These are phyloP conservation scores for Hippocampus kuda DNA, from an alignment of 2,797 vertebrate species.

Conservation along the genomic window DNA sequence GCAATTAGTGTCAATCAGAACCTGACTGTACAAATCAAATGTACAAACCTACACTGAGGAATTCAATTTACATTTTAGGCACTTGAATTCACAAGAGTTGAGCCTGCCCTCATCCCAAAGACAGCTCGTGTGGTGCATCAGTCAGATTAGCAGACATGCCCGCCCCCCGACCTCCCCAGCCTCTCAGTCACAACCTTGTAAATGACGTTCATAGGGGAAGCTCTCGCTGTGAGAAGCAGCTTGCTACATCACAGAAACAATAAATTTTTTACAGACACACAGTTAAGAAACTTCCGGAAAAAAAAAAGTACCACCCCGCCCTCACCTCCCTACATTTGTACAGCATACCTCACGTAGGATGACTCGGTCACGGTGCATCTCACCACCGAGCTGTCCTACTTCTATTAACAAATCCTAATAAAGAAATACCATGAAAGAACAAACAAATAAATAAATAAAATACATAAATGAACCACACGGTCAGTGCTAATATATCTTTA, in stretches of 20 bases:
- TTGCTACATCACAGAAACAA: slow-evolving; percentile 40
- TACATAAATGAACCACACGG: slow-evolving; percentile 26
- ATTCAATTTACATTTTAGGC: slow-evolving; percentile 48
- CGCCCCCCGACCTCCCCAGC: too few species aligned
- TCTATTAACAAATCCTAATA: slow-evolving; percentile 11
- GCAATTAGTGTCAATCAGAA: slow-evolving; percentile 19
- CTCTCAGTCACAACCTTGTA: background rate
- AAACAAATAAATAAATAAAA: slow-evolving; percentile 41
- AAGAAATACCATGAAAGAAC: slow-evolving; percentile 26
- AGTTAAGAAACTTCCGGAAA: slow-evolving; percentile 13
- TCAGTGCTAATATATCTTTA: background rate
- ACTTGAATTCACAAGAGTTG: slow-evolving; percentile 62
- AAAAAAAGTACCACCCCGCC: background rate
- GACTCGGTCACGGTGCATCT: slow-evolving; percentile 4
- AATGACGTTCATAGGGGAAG: slow-evolving; percentile 35
- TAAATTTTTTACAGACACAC: slow-evolving; percentile 21
- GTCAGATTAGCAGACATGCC: background rate
- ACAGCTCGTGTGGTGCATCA: slow-evolving; percentile 3
- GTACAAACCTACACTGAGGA: slow-evolving; percentile 49
- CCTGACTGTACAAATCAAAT: slow-evolving; percentile 50
- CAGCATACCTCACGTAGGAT: slow-evolving; percentile 8
- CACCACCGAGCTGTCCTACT: slow-evolving; percentile 9
- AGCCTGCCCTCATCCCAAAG: slow-evolving; percentile 45
- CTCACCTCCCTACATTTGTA: background rate
- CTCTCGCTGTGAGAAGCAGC: slow-evolving; percentile 26